Conservation (phyloP, 2,888 invertebrate species). For the Heliconius charithonia region DNA sequence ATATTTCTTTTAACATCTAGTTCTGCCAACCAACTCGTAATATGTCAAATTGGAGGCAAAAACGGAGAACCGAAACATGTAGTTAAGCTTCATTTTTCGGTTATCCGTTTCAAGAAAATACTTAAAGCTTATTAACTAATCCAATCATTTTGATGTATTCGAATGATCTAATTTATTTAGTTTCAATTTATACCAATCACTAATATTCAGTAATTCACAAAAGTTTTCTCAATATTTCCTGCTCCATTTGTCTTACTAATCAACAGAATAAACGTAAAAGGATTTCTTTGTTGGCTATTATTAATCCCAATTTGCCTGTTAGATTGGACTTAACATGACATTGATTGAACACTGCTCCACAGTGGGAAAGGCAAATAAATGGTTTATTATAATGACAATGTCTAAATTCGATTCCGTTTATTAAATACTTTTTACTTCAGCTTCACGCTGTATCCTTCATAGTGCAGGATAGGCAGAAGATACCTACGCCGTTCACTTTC, state of each 20-base stretch:
- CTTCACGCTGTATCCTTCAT: too few species aligned
- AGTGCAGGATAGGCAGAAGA: too few species aligned
- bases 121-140: too few species aligned
- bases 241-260: constrained; percentile 71
- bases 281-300: constrained; percentile 65
- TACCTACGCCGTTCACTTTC: too few species aligned
- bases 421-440: not conserved
- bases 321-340: constrained; percentile 53
- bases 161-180: too few species aligned
- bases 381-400: constrained; percentile 39
- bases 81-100: too few species aligned
- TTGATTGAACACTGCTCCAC: constrained; percentile 67
- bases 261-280: constrained; percentile 65
- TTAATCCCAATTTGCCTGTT: constrained; percentile 74
- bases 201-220: not conserved
- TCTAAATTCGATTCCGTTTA: constrained; percentile 23
- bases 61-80: too few species aligned
- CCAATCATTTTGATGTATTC: too few species aligned
- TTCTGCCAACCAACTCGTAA: too few species aligned
- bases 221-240: constrained; percentile 53
- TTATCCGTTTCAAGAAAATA: too few species aligned
- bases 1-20: too few species aligned
- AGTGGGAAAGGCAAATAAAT: constrained; percentile 39
- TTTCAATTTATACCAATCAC: not conserved
- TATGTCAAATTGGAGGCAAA: too few species aligned